phyloP scores from a whole-genome alignment of 2,113 vertebrate genomes.

The Sebastes schlegelii region DNA sequence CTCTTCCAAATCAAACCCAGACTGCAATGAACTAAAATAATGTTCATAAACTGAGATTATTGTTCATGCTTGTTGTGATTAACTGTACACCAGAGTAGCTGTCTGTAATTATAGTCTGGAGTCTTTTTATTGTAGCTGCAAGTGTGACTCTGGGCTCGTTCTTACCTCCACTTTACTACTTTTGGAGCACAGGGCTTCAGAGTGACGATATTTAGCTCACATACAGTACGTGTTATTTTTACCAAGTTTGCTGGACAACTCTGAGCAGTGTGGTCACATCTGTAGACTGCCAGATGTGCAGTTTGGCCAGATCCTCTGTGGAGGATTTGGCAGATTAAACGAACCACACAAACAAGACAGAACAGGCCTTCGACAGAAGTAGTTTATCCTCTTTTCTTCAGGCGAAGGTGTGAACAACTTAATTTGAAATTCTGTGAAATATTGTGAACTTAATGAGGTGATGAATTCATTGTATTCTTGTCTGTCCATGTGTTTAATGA shows the following conservation, averaged over 20 bases:
- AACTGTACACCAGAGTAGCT: neutral
- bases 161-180: conserved; percentile 5
- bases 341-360: conserved; percentile 66
- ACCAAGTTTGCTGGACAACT: conserved; percentile 33
- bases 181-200: neutral
- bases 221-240: conserved; percentile 21
- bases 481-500: neutral
- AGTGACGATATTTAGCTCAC: conserved; percentile 21
- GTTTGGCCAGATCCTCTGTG: conserved; percentile 30
- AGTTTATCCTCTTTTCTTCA: conserved; percentile 14
- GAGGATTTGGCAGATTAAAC: conserved; percentile 66
- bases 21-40: neutral
- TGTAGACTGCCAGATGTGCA: conserved; percentile 59
- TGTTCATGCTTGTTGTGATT: neutral
- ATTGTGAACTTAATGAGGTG: neutral
- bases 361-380: conserved; percentile 54
- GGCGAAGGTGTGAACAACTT: neutral
- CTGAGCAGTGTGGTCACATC: conserved; percentile 53
- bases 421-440: neutral
- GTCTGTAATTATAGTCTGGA: conserved; percentile 4
- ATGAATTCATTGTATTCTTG: neutral
- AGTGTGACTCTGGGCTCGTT: conserved; percentile 16
- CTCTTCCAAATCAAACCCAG: neutral
- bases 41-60: neutral
- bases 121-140: neutral